Base-by-base conservation (phyloP, 2,113 vertebrate species). In the Myodes glareolus region DNA sequence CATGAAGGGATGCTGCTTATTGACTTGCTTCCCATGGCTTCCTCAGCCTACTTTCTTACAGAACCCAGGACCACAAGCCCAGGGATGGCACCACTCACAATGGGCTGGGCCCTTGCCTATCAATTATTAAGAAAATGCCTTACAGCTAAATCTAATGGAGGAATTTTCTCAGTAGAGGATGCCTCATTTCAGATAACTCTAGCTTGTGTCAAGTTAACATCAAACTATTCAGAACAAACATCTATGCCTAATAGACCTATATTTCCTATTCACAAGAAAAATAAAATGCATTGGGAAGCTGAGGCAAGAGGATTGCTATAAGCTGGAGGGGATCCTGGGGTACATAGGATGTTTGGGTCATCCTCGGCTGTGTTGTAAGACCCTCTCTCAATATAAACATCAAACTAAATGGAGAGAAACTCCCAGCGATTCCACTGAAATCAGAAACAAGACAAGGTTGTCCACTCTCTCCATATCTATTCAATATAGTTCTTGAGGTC, bases 181-280 rank as follows among this genome's bases (percentile, higher is more conserved):
- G 5, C 12, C 25, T 76, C 39, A 42, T 76, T 76, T 76, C 23
- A 45, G 39, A 76, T 45, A 12, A 45, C 42, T 27, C 39, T 45
- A 45, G 10, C 25, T 45, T 76, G 4, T 27, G 11, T 76, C 42
- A 27, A 76, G 5, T 45, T 76, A 0, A 29, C 73, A 76, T 23
- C 23, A 39, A 23, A 73, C 72, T 73, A 23, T 39, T 39, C 72
- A 72, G 33, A 8, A 73, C 11, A 45, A 72, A 73, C 68, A 78
- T 78, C 39, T 96, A 76, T 11, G 19, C 16, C 39, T 58, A 10
- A 63, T 45, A 86, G 36, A 86, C 36, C 14, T 76, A 39, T 45
- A 86, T 88, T 93, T 86, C 21, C 80, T 77, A 70, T 89, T 50
- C 23, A 31, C 80, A 75, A 25, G 76, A 33, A 93, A 95, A 95